Base-by-base conservation (phyloP, 2,888 invertebrate genomes). In the Prosapia bicincta region DNA sequence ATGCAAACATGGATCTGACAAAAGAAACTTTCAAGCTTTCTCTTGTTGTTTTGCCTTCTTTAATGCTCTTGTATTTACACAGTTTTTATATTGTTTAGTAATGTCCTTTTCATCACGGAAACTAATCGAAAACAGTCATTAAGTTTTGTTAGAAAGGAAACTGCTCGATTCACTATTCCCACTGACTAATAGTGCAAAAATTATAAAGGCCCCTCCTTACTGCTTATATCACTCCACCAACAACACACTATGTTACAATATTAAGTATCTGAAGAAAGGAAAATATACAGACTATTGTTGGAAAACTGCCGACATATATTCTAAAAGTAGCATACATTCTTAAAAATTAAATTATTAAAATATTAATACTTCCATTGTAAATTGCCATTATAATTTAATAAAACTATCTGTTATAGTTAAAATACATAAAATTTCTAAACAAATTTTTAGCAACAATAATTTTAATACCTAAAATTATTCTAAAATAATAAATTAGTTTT, bases 161-260 rank as follows among this genome's bases (percentile, higher is more conserved):
- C 54, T 54, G 54, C 54, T 54, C 54, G 20, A 54, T 20, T 20
- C 54, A 54, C 54, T 54, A 54, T 54, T 38, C 54, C 20, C 54
- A 54, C 54, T 54, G 54, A 20, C 54, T 54, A 54, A 54, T 20
- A 54, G 54, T 20, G 54, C 54, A 54, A 54, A 54, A 54, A 20
- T 54, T 2, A 69, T 69, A 74, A 74, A 69, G 74, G 69, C 74
- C 74, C 74, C 69, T 69, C 74, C 69, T 26, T 24, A 65, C 68
- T 69, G 43, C 6, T 54, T 54, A 20, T 54, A 54, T n/a, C 54
- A 20, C n/a, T 54, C 74, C 69, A 69, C 69, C 74, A 69, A 69
- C 68, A 68, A 26, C 69, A 69, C 68, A 73, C 73, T 54, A 54
- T 54, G 54, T 54, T 54, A 54, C 54, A 54, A 54, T 54, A 54